Base-by-base conservation (phyloP, 2,888 invertebrate genomes). In the Laothoe populi region DNA sequence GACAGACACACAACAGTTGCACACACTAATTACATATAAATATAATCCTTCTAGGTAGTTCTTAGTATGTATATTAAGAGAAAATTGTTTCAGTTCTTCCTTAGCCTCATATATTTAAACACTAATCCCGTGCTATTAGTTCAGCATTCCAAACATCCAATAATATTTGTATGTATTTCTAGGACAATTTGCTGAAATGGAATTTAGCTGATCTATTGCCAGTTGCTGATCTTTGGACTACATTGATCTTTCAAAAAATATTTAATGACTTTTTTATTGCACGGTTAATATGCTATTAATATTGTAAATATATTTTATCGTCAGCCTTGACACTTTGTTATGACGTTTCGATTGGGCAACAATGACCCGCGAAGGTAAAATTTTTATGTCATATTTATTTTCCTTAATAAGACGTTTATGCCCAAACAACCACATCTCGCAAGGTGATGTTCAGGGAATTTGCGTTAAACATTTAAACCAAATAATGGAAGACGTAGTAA, bases 1-100 rank as follows among this genome's bases (percentile, higher is more conserved):
- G 74, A 81, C 87, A 83, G 81, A 81, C 83, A 81, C 82, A 86
- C 80, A 83, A 87, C 87, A 84, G 85, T 84, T 86, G 84, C 87
- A 81, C 82, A 83, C 81, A 84, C 82, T 82, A 86, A 87, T 86
- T 82, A 82, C 74, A 78, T 75, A 79, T 74, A 78, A 78, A 80
- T 70, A 80, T 70, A 74, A 69, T 72, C 71, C 77, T 78, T 72
- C 72, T 69, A 73, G 63, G 70, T 35, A 35, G 46, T 45, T 40
- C 16, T 21, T 24, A 19, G 19, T 35, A 19, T 53, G 35, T 49
- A n/a, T n/a, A n/a, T n/a, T n/a, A n/a, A n/a, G n/a, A n/a, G n/a
- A n/a, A 40, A 40, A n/a, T 40, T 4, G 4, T n/a, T 40, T 40
- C 11, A 38, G 38, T n/a, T n/a, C n/a, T n/a, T n/a, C n/a, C n/a